Base-by-base conservation (phyloP, 2,888 invertebrate species). In the Leuctra nigra region DNA sequence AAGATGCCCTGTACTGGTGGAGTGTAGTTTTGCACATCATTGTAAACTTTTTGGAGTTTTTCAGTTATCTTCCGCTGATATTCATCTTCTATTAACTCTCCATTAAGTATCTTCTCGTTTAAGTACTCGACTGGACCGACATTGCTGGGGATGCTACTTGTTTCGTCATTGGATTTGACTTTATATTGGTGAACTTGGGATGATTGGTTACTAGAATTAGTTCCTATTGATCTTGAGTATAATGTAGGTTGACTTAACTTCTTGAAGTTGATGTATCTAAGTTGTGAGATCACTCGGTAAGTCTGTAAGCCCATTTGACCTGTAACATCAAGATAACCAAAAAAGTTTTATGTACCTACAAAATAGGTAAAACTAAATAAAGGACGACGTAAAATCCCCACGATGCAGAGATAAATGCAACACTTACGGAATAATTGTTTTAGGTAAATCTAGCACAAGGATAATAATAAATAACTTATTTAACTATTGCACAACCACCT, bases 51-150 rank as follows among this genome's bases (percentile, higher is more conserved):
- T 67, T 94, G 86, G 55, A 95, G 75, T 22, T 78, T 75, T 61
- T 82, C 70, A 24, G 86, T 80, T 13, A 94, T 82, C 66, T 75
- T 76, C 60, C 78, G 75, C 68, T 96, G 95, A 66, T 86, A 80
- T 18, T 77, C 72, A 73, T 95, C 95, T 54, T 77, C 63, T n/a
- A 66, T 63, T 25, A 76, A 63, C 53, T 71, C 68, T 14, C 72
- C 72, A 11, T 61, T 63, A 16, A 65, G 50, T 36, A 58, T 59
- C 53, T 58, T 62, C 23, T 58, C 56, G 9, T 57, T 29, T 14
- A 57, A 48, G 33, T 47, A 47, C 41, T 48, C 39, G 6, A 54
- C 13, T 14, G 58, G 60, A 6, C 58, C 60, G 20, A 23, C 22
- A 35, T 20, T 14, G 13, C 39, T 24, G 54, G 39, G n/a, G n/a